A percentile compares a stretch with the other conserved stretches of the same genome.
These are phyloP conservation scores for Boloria selene DNA, from an alignment of 2,888 invertebrate genomes.

Conservation along the genomic window DNA sequence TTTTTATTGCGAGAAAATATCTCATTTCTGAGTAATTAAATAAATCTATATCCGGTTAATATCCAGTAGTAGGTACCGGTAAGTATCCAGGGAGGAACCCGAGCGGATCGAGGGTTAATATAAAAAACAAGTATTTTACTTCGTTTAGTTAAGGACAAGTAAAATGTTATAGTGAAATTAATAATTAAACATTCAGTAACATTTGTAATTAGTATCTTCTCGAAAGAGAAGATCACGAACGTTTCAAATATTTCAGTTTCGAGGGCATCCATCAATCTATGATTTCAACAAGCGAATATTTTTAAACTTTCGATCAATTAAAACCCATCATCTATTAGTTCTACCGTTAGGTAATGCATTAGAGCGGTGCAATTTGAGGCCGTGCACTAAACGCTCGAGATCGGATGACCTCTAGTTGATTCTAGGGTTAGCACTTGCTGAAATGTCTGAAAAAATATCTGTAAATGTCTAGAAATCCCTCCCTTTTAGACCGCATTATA, in stretches of 20 bases:
- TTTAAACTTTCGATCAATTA: constrained; percentile 46
- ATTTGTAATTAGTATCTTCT: neutral
- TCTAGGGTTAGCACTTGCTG: constrained; percentile 6
- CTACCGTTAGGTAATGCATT: constrained; percentile 44
- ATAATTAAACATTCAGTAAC: neutral
- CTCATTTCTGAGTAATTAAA: too few species aligned
- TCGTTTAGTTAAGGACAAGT: neutral
- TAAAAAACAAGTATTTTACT: too few species aligned
- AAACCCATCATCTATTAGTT: constrained; percentile 44
- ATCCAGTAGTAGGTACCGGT: too few species aligned
- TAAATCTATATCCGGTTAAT: too few species aligned
- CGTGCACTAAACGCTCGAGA: constrained; percentile 43
- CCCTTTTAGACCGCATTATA: too few species aligned
- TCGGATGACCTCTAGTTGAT: constrained; percentile 34
- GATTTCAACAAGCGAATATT: constrained; percentile 32
- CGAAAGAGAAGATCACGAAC: constrained; percentile 12
- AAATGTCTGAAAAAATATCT: neutral
- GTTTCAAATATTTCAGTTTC: constrained; percentile 6
- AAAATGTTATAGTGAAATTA: neutral
- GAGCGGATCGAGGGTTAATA: too few species aligned
- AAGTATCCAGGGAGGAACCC: too few species aligned
- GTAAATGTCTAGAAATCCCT: too few species aligned
- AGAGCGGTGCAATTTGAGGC: constrained; percentile 62
- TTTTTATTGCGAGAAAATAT: too few species aligned
- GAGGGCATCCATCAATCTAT: constrained; percentile 31